Evolutionary conservation across 2,797 vertebrate species (phyloP).

Genomic region (Pelobates cultripes): DNA sequence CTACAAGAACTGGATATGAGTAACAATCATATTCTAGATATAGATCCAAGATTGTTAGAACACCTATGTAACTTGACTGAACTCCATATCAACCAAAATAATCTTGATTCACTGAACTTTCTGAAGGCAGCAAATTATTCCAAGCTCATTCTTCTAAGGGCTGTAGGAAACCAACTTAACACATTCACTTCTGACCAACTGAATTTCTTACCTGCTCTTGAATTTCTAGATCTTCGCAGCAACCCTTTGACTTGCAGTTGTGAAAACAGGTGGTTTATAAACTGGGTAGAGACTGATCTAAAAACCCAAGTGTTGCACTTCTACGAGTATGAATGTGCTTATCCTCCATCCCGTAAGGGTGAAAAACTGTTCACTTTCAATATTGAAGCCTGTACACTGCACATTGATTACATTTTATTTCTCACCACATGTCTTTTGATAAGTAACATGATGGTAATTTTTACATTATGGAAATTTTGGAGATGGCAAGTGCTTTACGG

Average conservation of each 20-base stretch:
- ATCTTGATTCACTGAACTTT: conserved; percentile 68
- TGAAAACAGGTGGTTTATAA: conserved; percentile 45
- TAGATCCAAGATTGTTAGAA: conserved; percentile 64
- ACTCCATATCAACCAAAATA: conserved; percentile 52
- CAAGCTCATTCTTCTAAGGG: conserved; percentile 55
- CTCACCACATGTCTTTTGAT: conserved; percentile 64
- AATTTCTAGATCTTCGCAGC: conserved; percentile 44
- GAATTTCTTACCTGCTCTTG: conserved; percentile 26
- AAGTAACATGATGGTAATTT: conserved; percentile 66
- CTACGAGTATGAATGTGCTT: conserved; percentile 65
- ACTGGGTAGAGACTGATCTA: conserved; percentile 34
- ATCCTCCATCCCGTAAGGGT: conserved; percentile 27
- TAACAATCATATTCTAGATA: conserved; percentile 61
- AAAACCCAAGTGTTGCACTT: conserved; percentile 73
- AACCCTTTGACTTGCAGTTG: conserved; percentile 52
- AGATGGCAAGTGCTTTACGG: conserved; percentile 38
- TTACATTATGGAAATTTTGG: conserved; percentile 67
- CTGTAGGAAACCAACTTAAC: conserved; percentile 20
- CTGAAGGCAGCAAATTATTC: conserved; percentile 59
- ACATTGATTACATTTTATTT: conserved; percentile 69
- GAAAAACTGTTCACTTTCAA: conserved; percentile 72
- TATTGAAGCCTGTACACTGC: conserved; percentile 70
- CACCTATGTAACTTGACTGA: conserved; percentile 60
- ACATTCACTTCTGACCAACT: conserved; percentile 19
- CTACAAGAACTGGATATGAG: conserved; percentile 63